Conservation (phyloP, 2,797 vertebrate genomes). For the Hydrocynus forskahlii region DNA sequence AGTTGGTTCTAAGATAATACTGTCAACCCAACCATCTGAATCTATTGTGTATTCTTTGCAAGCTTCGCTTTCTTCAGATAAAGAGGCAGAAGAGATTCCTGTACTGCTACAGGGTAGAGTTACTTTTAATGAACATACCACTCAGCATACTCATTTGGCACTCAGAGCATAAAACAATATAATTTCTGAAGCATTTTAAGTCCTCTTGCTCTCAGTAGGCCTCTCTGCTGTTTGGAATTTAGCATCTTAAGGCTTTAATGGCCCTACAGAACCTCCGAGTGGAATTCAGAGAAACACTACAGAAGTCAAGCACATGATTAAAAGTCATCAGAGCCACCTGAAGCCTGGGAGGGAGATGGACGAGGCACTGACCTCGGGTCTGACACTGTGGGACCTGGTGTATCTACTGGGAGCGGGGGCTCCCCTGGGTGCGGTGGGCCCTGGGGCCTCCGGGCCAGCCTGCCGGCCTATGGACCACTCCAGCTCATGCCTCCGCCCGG, state of each 20-base stretch:
- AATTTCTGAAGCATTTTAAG: neutral
- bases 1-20: neutral
- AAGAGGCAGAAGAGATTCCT: neutral
- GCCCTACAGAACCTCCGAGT: neutral
- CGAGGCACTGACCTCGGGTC: slow-evolving; percentile 92
- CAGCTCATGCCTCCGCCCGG: slow-evolving; percentile 95
- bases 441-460: slow-evolving; percentile 84
- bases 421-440: slow-evolving; percentile 85
- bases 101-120: neutral
- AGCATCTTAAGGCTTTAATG: neutral
- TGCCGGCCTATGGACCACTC: slow-evolving; percentile 92
- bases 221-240: neutral
- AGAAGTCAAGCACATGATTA: slow-evolving; percentile 18
- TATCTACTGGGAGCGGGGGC: slow-evolving; percentile 89
- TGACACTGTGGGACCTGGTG: slow-evolving; percentile 90
- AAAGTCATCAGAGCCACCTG: slow-evolving; percentile 54
- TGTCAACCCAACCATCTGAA: neutral
- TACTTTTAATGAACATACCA: neutral
- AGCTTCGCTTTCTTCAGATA: neutral
- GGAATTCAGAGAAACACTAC: slow-evolving; percentile 12
- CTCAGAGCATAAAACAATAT: neutral
- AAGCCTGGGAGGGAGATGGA: slow-evolving; percentile 67
- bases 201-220: neutral
- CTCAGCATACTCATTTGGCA: neutral
- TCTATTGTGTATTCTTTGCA: neutral